A percentile compares a stretch with the other conserved stretches of the same genome.
Evolutionary conservation across 2,888 invertebrate species (phyloP).

Genomic region (Yponomeuta malinellus): DNA sequence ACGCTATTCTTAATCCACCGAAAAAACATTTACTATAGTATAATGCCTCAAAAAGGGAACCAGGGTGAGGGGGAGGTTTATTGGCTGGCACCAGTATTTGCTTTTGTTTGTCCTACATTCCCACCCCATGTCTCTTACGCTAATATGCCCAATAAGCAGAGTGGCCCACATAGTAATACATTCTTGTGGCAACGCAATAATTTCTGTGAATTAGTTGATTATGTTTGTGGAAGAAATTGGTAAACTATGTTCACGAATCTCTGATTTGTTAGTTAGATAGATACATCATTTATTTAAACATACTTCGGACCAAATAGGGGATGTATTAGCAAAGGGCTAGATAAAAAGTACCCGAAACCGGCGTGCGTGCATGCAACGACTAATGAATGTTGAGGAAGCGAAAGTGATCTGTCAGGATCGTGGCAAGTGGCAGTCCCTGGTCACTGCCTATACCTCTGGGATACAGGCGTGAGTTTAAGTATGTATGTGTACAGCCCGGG

Average conservation of each 20-base stretch:
- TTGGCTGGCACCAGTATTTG: background rate
- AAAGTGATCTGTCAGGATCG: too few relatives aligned
- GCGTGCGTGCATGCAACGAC: too few relatives aligned
- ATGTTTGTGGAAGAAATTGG: background rate
- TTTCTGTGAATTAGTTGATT: background rate
- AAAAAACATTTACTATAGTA: background rate
- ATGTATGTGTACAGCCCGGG: too few relatives aligned
- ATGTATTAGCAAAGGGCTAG: too few relatives aligned
- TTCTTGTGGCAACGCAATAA: background rate
- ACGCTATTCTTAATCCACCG: too few relatives aligned
- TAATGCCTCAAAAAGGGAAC: background rate
- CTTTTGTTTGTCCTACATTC: background rate
- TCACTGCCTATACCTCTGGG: too few relatives aligned
- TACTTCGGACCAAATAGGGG: too few relatives aligned
- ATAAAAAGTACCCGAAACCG: too few relatives aligned
- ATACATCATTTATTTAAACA: background rate
- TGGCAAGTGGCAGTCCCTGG: too few relatives aligned
- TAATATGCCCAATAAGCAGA: background rate
- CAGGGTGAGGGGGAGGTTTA: background rate
- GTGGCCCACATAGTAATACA: background rate
- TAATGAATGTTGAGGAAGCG: too few relatives aligned
- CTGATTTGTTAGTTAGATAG: background rate
- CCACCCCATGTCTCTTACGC: background rate
- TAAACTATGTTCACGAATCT: background rate
- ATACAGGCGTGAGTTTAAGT: too few relatives aligned